Percentiles rank a stretch among this genome's conserved stretches.
phyloP scores from a whole-genome alignment of 1,140 invertebrate species.

The Mylabris phalerata region DNA sequence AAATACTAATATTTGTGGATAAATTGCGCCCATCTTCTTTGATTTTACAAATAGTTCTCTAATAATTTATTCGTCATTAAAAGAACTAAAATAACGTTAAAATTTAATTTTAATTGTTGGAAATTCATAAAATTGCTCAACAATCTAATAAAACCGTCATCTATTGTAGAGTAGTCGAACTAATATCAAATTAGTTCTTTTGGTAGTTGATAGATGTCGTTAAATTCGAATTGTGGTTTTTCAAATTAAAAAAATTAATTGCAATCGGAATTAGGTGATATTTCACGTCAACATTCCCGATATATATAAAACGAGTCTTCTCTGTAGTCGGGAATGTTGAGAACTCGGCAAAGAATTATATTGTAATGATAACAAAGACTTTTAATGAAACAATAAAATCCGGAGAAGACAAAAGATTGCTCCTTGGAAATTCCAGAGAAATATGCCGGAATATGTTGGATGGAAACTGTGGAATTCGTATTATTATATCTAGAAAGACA shows the following conservation, averaged over 20 bases:
- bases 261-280: neutral
- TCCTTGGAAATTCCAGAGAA: conserved; percentile 13
- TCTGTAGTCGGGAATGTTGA: neutral
- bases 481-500: neutral
- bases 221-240: neutral
- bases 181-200: no score
- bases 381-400: conserved; percentile 17
- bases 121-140: no score
- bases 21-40: no score
- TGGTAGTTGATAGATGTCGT: no score
- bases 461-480: no score
- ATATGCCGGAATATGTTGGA: conserved; percentile 2
- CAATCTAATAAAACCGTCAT: no score
- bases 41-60: no score
- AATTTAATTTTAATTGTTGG: no score
- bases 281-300: neutral
- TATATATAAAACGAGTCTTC: neutral
- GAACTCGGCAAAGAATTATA: neutral
- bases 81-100: no score
- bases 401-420: conserved; percentile 13
- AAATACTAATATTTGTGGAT: no score
- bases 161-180: no score
- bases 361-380: conserved; percentile 6
- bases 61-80: no score
- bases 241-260: neutral